Percentiles rank a stretch among this genome's conserved stretches.
Conservation (phyloP, 2,113 vertebrate species). For the Megaceryle maxima region DNA sequence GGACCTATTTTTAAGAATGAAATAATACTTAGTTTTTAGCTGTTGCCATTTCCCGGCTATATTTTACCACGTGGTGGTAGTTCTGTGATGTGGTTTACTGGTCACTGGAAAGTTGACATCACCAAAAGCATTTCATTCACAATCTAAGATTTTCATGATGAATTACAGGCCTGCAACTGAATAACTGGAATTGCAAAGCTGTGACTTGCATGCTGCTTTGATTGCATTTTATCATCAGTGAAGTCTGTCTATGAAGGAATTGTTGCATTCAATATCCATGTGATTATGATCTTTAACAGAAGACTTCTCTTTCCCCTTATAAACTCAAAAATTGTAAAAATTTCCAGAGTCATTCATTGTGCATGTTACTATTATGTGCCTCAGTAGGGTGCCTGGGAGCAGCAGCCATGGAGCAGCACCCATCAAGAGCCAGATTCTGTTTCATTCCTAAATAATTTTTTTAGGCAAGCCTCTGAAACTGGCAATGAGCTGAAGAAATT, state of each 20-base stretch:
- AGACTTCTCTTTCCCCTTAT: not conserved
- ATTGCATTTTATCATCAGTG: not conserved
- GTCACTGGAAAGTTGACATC: constrained; percentile 68
- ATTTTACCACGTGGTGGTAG: constrained; percentile 46
- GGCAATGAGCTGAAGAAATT: not conserved
- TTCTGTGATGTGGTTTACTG: constrained; percentile 71
- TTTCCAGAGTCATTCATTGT: not conserved
- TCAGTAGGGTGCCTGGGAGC: not conserved
- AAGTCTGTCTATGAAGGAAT: not conserved
- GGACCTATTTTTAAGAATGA: constrained; percentile 38
- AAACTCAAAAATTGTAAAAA: not conserved
- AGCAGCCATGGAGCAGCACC: rapidly evolving
- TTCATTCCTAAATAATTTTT: not conserved
- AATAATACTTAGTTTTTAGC: constrained; percentile 50
- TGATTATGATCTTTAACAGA: not conserved
- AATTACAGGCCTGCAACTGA: constrained; percentile 34
- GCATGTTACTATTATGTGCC: rapidly evolving
- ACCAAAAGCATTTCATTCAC: constrained; percentile 69
- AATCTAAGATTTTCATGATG: constrained; percentile 29
- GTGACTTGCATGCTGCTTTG: not conserved
- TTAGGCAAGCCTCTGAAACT: not conserved
- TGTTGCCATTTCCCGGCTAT: constrained; percentile 50
- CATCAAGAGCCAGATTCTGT: rapidly evolving
- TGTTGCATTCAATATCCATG: not conserved
- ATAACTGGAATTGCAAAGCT: not conserved